Conservation (phyloP, 2,797 vertebrate genomes). For the Gymnocypris eckloni region DNA sequence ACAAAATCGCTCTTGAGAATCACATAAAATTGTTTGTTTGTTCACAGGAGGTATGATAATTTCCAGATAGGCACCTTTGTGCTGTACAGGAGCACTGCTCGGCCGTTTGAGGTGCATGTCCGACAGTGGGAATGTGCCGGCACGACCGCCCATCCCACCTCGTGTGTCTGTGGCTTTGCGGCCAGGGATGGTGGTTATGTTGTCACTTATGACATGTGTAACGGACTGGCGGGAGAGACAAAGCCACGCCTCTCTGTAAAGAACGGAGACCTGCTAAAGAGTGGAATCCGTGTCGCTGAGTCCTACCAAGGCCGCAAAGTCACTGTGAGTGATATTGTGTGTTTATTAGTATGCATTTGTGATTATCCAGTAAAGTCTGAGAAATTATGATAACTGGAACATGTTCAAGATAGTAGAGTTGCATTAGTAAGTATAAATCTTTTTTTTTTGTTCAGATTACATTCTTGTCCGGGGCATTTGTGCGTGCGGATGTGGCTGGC, state of each 20-base stretch:
- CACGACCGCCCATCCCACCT: conserved; percentile 57
- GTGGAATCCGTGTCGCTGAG: conserved; percentile 69
- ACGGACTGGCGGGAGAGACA: conserved; percentile 72
- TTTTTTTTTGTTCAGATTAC: conserved; percentile 71
- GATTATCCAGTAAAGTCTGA: background rate
- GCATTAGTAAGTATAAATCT: background rate
- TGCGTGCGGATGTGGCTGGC: conserved; percentile 76
- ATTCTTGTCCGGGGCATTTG: conserved; percentile 84
- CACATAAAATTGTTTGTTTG: background rate
- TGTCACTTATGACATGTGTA: conserved; percentile 82
- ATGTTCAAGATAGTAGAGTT: background rate
- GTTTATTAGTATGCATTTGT: background rate
- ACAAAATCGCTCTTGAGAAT: background rate
- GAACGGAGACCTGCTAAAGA: conserved; percentile 58
- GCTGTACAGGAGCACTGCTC: conserved; percentile 70
- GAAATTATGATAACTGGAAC: background rate
- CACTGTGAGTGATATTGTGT: conserved; percentile 79
- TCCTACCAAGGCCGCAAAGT: conserved; percentile 89
- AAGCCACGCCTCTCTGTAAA: conserved; percentile 75
- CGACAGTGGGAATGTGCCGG: conserved; percentile 83
- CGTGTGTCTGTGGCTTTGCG: conserved; percentile 81
- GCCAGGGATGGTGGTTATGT: conserved; percentile 74
- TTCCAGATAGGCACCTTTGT: conserved; percentile 80
- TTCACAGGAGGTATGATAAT: conserved; percentile 78
- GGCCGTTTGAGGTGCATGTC: conserved; percentile 78